phyloP scores from a whole-genome alignment of 2,888 invertebrate species.

The Dryocosmus kuriphilus region DNA sequence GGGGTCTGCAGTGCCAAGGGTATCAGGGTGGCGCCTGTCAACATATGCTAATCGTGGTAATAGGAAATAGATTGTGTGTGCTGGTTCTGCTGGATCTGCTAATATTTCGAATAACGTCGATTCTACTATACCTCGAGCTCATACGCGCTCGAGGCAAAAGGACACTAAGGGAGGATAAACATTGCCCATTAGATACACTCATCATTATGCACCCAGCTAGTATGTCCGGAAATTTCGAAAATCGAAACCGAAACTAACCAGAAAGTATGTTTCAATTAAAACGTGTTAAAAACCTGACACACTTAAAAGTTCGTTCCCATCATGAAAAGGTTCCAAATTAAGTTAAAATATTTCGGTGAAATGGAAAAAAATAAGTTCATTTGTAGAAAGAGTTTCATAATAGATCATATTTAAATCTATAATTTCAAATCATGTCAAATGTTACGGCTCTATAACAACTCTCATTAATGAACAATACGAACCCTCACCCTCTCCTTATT shows the following conservation, averaged over 20 bases:
- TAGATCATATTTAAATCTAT: no score
- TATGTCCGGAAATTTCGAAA: not conserved
- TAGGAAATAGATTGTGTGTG: conserved; percentile 71
- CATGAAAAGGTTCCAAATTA: not conserved
- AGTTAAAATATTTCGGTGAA: not conserved
- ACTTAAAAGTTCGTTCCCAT: not conserved
- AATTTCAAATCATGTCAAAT: no score
- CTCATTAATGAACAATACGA: no score
- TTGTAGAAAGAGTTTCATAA: no score
- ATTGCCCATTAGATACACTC: conserved; percentile 67
- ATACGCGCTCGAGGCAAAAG: conserved; percentile 52
- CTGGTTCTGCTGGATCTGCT: conserved; percentile 58
- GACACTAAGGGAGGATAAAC: conserved; percentile 56
- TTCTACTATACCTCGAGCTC: conserved; percentile 57
- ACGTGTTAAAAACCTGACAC: not conserved
- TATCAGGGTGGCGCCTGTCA: conserved; percentile 68
- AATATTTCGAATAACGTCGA: conserved; percentile 74
- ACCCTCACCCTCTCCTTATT: no score
- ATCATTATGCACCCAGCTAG: conserved; percentile 59
- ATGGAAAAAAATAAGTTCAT: no score
- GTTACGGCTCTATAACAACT: no score
- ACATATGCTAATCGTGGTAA: conserved; percentile 76
- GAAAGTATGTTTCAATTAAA: not conserved
- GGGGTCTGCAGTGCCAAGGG: conserved; percentile 53
- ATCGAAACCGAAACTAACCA: not conserved